Percentiles rank a stretch among this genome's conserved stretches.
Conservation (phyloP, 2,888 invertebrate species). For the Drosophila emarginata region DNA sequence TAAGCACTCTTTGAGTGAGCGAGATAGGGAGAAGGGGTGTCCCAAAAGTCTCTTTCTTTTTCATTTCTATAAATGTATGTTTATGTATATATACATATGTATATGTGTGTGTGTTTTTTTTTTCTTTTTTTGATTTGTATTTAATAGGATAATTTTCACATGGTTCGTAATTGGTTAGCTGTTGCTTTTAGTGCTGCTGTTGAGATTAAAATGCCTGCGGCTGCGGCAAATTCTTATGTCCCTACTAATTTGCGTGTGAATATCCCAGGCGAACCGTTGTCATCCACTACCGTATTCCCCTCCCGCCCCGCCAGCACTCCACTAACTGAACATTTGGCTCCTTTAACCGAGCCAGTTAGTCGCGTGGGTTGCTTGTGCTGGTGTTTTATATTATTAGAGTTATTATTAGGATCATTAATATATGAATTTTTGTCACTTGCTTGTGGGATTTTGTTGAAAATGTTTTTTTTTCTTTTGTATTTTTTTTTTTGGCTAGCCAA, state of each 20-base stretch:
- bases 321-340: conserved; percentile 11
- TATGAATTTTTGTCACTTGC: conserved; percentile 66
- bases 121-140: conserved; percentile 60
- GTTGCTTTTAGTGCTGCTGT: conserved; percentile 37
- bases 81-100: neutral
- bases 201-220: conserved; percentile 65
- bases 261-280: conserved; percentile 36
- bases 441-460: conserved; percentile 38
- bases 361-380: conserved; percentile 63
- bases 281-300: conserved; percentile 1
- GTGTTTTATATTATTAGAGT: conserved; percentile 75
- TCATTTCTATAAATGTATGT: neutral
- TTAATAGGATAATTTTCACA: conserved; percentile 80
- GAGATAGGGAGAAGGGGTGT: neutral
- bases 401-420: conserved; percentile 76
- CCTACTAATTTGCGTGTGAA: conserved; percentile 80
- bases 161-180: conserved; percentile 72
- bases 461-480: conserved; percentile 50
- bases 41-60: conserved; percentile 43
- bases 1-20: neutral
- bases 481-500: conserved; percentile 18
- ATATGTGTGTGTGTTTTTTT: too few relatives aligned
- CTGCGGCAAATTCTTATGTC: conserved; percentile 70
- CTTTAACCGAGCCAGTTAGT: conserved; percentile 13
- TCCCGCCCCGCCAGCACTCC: neutral